Conservation (phyloP, 2,888 invertebrate species). For the Eristalis pertinax region DNA sequence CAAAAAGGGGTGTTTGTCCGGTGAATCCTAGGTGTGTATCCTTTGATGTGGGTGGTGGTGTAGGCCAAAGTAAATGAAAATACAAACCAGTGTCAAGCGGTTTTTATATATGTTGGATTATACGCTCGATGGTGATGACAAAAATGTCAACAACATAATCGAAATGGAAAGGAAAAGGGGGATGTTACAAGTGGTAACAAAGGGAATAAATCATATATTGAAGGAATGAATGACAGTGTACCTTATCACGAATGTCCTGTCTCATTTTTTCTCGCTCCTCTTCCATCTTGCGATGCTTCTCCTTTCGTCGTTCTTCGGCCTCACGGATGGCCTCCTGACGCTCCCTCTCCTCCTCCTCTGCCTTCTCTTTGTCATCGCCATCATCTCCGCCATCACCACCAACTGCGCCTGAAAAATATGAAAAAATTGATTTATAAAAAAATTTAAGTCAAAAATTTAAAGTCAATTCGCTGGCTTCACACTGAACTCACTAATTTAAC, state of each 20-base stretch:
- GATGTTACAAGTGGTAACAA: neutral
- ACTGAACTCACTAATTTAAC: too few relatives aligned
- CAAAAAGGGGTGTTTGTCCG: slow-evolving; percentile 7
- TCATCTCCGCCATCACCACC: slow-evolving; percentile 95
- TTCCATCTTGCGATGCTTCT: slow-evolving; percentile 99
- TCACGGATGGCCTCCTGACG: slow-evolving; percentile 98
- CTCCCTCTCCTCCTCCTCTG: slow-evolving; percentile 98
- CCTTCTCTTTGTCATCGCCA: slow-evolving; percentile 98
- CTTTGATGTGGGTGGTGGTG: neutral
- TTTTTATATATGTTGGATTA: neutral
- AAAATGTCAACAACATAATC: slow-evolving; percentile 18
- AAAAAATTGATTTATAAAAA: neutral
- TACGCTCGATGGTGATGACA: neutral
- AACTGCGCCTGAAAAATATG: slow-evolving; percentile 87
- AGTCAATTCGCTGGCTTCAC: neutral
- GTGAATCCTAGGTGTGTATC: neutral
- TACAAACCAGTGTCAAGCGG: slow-evolving; percentile 28
- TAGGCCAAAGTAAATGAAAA: slow-evolving; percentile 22
- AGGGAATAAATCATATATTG: neutral
- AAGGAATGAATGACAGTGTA: slow-evolving; percentile 79
- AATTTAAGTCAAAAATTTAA: neutral
- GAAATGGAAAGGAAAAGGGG: slow-evolving; percentile 9
- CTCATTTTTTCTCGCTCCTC: slow-evolving; percentile 99
- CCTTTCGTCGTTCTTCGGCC: slow-evolving; percentile 98
- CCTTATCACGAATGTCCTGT: slow-evolving; percentile 99